Evolutionary conservation across 2,888 invertebrate species (phyloP).

Genomic region (Heliconius sara): DNA sequence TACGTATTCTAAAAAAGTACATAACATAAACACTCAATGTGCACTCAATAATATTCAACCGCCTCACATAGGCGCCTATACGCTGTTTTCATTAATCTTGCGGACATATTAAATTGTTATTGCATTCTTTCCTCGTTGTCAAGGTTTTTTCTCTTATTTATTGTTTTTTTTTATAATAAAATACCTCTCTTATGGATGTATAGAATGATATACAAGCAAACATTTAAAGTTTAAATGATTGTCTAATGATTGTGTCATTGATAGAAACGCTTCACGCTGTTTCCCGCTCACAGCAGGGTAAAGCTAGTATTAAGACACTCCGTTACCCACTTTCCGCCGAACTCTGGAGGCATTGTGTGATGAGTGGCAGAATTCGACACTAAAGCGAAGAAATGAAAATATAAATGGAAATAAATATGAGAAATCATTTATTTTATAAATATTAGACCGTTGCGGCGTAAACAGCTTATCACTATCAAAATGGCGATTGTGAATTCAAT

Average conservation of each 20-base stretch:
- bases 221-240: not conserved
- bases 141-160: not conserved
- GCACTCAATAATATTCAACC: not conserved
- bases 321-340: no score
- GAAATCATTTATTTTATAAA: no score
- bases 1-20: not conserved
- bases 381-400: no score
- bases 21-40: not conserved
- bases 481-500: no score
- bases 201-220: not conserved
- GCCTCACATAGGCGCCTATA: not conserved
- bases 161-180: not conserved
- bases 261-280: not conserved
- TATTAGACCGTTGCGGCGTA: no score
- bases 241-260: no score
- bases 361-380: no score
- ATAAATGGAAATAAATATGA: no score
- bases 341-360: no score
- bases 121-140: not conserved
- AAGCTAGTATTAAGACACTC: no score
- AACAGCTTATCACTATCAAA: no score
- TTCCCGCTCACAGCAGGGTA: no score
- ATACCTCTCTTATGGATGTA: not conserved
- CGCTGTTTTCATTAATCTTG: not conserved
- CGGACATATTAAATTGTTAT: not conserved